Conservation (phyloP, 2,113 vertebrate genomes). For the Xyliphius kryptos region DNA sequence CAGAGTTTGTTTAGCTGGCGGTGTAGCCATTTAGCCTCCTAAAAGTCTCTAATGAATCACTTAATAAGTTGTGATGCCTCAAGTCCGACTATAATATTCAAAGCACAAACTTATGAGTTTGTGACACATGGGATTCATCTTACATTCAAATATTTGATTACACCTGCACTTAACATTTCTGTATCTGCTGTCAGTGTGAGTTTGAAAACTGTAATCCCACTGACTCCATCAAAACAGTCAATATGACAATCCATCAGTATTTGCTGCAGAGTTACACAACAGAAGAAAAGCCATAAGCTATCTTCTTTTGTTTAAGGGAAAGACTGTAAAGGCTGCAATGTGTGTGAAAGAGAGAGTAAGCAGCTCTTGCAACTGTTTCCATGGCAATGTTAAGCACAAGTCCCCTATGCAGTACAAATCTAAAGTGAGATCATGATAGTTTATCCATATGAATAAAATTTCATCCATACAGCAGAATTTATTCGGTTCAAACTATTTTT, state of each 20-base stretch:
- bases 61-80: too few species aligned
- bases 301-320: conserved; percentile 13
- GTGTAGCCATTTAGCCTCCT: too few species aligned
- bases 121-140: not conserved
- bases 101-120: too few species aligned
- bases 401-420: conserved; percentile 26
- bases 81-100: too few species aligned
- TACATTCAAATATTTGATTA: not conserved
- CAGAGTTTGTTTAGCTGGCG: too few species aligned
- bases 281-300: not conserved
- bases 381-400: conserved; percentile 45
- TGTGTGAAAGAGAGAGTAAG: conserved; percentile 8
- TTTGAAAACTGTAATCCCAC: not conserved
- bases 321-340: conserved; percentile 14
- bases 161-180: not conserved
- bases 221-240: not conserved
- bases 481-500: not conserved
- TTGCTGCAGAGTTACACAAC: not conserved
- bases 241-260: not conserved
- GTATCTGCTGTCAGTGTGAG: not conserved
- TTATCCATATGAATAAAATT: conserved; percentile 16
- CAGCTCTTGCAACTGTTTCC: conserved; percentile 37
- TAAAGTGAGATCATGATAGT: conserved; percentile 25
- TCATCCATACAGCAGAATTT: not conserved
- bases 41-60: too few species aligned